Percentiles rank a stretch among this genome's conserved stretches.
Conservation (phyloP, 1,140 invertebrate genomes). For the Heliconius himera region DNA sequence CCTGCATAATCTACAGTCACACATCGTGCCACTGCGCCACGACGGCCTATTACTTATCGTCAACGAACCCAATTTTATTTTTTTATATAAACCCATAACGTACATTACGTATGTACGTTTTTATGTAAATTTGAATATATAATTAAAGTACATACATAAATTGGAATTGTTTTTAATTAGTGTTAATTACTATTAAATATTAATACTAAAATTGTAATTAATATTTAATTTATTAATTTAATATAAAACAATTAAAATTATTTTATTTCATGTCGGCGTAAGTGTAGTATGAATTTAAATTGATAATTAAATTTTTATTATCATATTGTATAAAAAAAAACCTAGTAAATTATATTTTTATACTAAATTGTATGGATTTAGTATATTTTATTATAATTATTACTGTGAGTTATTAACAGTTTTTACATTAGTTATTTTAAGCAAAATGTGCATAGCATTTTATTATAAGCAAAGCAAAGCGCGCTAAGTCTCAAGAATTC, state of each 20-base stretch:
- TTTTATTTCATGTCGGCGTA: conserved; percentile 4
- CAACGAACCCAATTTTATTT: no score
- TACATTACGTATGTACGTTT: not conserved
- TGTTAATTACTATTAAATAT: not conserved
- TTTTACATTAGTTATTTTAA: no score
- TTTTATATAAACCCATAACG: not conserved
- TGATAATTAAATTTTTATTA: not conserved
- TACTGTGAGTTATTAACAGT: no score
- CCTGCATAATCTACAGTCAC: no score
- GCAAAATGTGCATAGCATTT: no score
- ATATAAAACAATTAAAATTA: not conserved
- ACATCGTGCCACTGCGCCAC: no score
- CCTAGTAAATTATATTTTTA: no score
- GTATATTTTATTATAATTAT: no score
- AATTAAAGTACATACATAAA: not conserved
- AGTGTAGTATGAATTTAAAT: not conserved
- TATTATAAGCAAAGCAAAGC: no score
- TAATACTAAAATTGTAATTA: not conserved
- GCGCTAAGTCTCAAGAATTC: no score
- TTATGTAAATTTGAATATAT: not conserved
- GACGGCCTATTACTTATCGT: no score
- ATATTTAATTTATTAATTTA: not conserved
- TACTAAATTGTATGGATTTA: no score
- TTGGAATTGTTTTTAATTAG: not conserved
- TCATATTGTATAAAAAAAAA: not conserved